Conservation (phyloP, 2,113 vertebrate species). For the Ceyx margarethae region DNA sequence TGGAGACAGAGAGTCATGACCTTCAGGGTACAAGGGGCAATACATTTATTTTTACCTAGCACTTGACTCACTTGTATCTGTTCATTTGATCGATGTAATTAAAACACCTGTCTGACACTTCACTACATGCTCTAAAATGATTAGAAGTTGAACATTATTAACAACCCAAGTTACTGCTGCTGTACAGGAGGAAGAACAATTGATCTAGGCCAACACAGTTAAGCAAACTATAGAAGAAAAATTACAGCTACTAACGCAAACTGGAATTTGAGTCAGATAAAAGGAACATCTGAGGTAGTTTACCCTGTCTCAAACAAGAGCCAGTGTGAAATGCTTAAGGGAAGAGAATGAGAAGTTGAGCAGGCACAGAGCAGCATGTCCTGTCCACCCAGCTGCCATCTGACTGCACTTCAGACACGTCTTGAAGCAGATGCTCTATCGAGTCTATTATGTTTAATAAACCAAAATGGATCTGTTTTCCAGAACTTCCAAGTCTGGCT, state of each 20-base stretch:
- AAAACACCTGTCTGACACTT: background rate
- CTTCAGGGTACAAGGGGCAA: background rate
- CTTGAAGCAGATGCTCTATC: background rate
- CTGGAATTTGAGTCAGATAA: background rate
- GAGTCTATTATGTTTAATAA: background rate
- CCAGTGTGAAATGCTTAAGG: background rate
- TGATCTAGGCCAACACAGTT: background rate
- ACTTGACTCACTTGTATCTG: background rate
- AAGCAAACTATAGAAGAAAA: background rate
- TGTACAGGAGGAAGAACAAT: background rate
- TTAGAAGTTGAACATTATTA: background rate
- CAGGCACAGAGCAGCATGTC: background rate
- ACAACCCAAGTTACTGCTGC: background rate
- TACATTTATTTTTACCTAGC: conserved; percentile 22
- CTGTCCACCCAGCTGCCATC: background rate
- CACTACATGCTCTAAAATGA: background rate
- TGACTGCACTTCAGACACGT: background rate
- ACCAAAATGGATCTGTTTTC: background rate
- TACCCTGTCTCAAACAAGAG: background rate
- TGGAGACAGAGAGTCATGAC: background rate
- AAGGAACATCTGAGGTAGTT: background rate
- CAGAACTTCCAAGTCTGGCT: background rate
- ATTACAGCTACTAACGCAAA: background rate
- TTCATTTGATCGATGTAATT: conserved; percentile 15
- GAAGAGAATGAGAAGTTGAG: background rate